Evolutionary conservation across 2,888 invertebrate genomes (phyloP).

Genomic region (Bursaphelenchus okinawaensis): DNA sequence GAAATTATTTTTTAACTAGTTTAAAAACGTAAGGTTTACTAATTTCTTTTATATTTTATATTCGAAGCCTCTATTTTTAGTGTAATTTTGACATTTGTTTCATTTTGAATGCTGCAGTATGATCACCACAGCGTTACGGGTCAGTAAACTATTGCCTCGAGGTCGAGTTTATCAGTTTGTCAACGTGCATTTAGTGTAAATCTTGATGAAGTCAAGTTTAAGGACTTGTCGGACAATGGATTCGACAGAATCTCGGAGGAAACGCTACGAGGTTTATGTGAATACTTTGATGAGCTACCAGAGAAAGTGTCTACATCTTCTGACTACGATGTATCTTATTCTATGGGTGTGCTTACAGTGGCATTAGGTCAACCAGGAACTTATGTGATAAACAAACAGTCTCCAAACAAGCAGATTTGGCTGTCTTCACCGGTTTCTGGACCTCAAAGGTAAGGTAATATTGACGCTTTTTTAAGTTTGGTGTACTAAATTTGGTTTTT

Average conservation of each 20-base stretch:
- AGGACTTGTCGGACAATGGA: slow-evolving; percentile 17
- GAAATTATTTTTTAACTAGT: too few relatives aligned
- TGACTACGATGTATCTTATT: slow-evolving; percentile 55
- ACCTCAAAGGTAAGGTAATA: slow-evolving; percentile 67
- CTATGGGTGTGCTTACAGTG: slow-evolving; percentile 54
- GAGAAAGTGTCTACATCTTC: slow-evolving; percentile 39
- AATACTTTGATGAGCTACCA: slow-evolving; percentile 43
- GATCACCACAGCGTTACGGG: neutral
- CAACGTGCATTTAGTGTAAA: neutral
- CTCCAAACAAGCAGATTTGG: slow-evolving; percentile 96
- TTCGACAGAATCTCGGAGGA: slow-evolving; percentile 34
- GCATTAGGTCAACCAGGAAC: slow-evolving; percentile 61
- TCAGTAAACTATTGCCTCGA: too few relatives aligned
- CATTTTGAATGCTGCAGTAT: too few relatives aligned
- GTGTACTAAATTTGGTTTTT: neutral
- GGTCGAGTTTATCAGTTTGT: too few relatives aligned
- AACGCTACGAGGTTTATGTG: slow-evolving; percentile 29
- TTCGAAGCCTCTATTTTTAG: too few relatives aligned
- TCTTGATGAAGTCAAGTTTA: neutral
- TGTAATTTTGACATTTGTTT: too few relatives aligned
- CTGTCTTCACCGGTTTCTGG: slow-evolving; percentile 83
- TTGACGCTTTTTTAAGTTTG: slow-evolving; percentile 12
- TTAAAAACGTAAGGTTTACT: too few relatives aligned
- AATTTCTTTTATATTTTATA: too few relatives aligned
- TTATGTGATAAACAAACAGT: slow-evolving; percentile 94